Base-by-base conservation (phyloP, 1,140 invertebrate species). In the Achatina immaculata region DNA sequence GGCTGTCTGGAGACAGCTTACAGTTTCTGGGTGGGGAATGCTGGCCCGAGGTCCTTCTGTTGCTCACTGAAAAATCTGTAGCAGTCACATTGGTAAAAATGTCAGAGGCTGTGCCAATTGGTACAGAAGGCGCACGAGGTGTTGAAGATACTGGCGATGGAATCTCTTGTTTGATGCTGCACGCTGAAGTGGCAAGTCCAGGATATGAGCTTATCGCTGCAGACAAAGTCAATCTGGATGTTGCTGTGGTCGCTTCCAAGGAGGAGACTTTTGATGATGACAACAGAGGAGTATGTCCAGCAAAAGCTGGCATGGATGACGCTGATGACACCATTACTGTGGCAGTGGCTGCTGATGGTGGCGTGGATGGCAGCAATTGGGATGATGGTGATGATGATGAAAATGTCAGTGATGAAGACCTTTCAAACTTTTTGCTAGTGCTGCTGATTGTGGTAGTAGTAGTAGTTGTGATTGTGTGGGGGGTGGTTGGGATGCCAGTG, bases 81-180 rank as follows among this genome's bases (percentile, higher is more conserved):
- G 16, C 69, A 43, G 69, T 16, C 14, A 14, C 36, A 31, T 31
- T 68, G 34, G 66, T 24, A 14, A 40, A 72, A 7, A 16, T 42
- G 7, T 43, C 42, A 7, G n/a, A 11, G 42, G 16, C 3, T 36
- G 36, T 4, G 28, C 9, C 28, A 66, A 31, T 7, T 3, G 34
- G 69, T 28, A 16, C 16, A 42, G 73, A 48, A 34, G 73, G 2
- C 3, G 38, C 19, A 66, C 76, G 66, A 7, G 80, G 58, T 11
- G 77, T 66, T 11, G 78, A 83, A 42, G 82, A 66, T 19, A 72
- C 71, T 14, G 81, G 81, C 9, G 79, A 65, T 66, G 73, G 75
- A 48, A 14, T 31, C 24, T 78, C 75, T 42, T 40, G 55, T 66
- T 65, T 78, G 58, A 78, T 43, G 38, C 55, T 19, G 16, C 2